phyloP scores from a whole-genome alignment of 30 jellyfish, hydroid and myxozoan genomes.

The Haliclystus octoradiatus region DNA sequence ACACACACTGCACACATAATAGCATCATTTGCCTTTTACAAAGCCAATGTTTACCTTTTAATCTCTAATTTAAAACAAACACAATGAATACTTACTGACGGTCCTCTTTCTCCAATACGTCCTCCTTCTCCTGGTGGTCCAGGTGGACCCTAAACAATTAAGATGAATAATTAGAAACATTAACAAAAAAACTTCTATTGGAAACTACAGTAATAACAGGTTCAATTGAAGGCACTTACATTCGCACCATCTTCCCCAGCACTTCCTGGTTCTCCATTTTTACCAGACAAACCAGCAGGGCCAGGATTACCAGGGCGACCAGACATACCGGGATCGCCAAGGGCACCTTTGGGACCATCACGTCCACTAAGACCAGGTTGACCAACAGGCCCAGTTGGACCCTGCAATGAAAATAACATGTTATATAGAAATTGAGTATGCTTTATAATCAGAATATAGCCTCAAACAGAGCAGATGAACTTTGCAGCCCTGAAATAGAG shows the following conservation, averaged over 20 bases:
- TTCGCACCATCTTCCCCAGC: conserved; percentile 50
- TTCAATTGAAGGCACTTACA: too few relatives aligned
- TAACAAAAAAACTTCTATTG: too few relatives aligned
- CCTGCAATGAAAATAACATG: conserved; percentile 4
- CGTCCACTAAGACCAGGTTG: conserved; percentile 25
- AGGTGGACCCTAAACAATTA: background rate
- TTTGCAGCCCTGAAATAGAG: too few relatives aligned
- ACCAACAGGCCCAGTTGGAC: conserved; percentile 55
- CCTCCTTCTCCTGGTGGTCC: background rate
- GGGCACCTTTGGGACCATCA: background rate
- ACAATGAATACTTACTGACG: background rate
- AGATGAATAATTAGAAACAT: too few relatives aligned
- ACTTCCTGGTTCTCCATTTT: conserved; percentile 48
- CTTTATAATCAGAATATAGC: too few relatives aligned
- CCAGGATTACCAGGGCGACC: conserved; percentile 5
- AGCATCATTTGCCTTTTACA: too few relatives aligned
- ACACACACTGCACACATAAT: too few relatives aligned
- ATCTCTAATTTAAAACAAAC: too few relatives aligned
- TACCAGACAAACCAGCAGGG: conserved; percentile 15
- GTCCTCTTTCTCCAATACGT: background rate
- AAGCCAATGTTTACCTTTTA: too few relatives aligned
- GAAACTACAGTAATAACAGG: too few relatives aligned
- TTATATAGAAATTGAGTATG: too few relatives aligned
- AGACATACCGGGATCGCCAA: conserved; percentile 5
- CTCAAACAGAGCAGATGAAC: too few relatives aligned